Percentiles rank a stretch among this genome's conserved stretches.
phyloP scores from a whole-genome alignment of 2,888 invertebrate species.

The Conus canariensis region DNA sequence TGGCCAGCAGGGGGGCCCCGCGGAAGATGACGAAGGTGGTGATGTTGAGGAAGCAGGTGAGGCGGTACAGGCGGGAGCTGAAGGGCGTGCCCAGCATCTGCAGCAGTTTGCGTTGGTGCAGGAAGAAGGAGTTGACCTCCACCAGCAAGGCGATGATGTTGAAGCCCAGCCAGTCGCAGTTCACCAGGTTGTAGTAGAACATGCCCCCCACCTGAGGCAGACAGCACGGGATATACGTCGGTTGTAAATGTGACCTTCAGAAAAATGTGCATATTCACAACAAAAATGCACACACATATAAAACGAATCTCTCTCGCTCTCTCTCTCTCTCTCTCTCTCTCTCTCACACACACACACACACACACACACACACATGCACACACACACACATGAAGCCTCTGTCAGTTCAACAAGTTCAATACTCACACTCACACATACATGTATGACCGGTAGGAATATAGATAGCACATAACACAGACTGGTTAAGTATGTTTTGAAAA shows the following conservation, averaged over 20 bases:
- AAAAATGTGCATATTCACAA: too few species aligned
- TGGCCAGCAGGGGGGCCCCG: conserved; percentile 59
- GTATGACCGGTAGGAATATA: too few species aligned
- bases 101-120: conserved; percentile 77
- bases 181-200: conserved; percentile 75
- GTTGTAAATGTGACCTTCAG: too few species aligned
- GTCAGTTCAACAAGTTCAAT: too few species aligned
- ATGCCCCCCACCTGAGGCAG: conserved; percentile 70
- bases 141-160: conserved; percentile 74
- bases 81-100: conserved; percentile 72
- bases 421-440: background rate
- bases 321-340: too few species aligned
- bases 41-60: conserved; percentile 69
- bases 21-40: conserved; percentile 74
- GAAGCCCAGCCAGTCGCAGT: conserved; percentile 71
- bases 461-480: too few species aligned
- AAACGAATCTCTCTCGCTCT: too few species aligned
- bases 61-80: conserved; percentile 65
- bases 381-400: background rate
- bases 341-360: background rate
- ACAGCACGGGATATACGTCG: too few species aligned
- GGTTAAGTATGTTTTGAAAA: too few species aligned
- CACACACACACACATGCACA: background rate
- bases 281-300: too few species aligned
- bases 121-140: conserved; percentile 77